Conservation (phyloP, 2,797 vertebrate genomes). For the Spinibarbus caldwelli region DNA sequence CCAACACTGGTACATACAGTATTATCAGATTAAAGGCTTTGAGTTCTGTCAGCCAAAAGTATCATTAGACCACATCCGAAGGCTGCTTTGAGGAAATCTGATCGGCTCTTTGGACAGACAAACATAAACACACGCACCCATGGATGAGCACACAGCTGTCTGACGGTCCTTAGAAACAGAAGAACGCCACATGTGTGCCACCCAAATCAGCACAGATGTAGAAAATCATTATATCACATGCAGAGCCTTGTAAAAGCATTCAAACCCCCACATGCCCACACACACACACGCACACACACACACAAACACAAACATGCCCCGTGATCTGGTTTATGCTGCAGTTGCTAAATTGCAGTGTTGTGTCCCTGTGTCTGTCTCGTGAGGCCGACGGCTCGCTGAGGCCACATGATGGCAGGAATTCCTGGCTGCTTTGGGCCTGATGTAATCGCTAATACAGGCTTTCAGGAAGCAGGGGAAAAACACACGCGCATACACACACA, state of each 20-base stretch:
- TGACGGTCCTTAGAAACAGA: background rate
- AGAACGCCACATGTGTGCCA: background rate
- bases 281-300: conserved; percentile 27
- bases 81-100: conserved; percentile 18
- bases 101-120: conserved; percentile 17
- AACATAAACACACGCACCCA: conserved; percentile 31
- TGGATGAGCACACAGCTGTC: conserved; percentile 24
- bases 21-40: conserved; percentile 42
- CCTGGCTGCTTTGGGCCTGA: conserved; percentile 73
- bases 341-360: conserved; percentile 63
- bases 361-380: conserved; percentile 63
- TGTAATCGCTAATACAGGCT: conserved; percentile 77
- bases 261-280: background rate
- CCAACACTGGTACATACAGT: background rate
- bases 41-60: conserved; percentile 35
- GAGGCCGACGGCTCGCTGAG: conserved; percentile 61
- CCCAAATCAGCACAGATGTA: background rate
- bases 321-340: conserved; percentile 65
- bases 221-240: conserved; percentile 34
- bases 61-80: conserved; percentile 23
- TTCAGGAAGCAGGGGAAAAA: conserved; percentile 70
- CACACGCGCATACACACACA: conserved; percentile 15
- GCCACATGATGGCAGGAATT: conserved; percentile 80
- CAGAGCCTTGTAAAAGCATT: conserved; percentile 9
- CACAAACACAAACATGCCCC: conserved; percentile 49